Evolutionary conservation across 2,888 invertebrate species (phyloP).

Genomic region (Arctia plantaginis): DNA sequence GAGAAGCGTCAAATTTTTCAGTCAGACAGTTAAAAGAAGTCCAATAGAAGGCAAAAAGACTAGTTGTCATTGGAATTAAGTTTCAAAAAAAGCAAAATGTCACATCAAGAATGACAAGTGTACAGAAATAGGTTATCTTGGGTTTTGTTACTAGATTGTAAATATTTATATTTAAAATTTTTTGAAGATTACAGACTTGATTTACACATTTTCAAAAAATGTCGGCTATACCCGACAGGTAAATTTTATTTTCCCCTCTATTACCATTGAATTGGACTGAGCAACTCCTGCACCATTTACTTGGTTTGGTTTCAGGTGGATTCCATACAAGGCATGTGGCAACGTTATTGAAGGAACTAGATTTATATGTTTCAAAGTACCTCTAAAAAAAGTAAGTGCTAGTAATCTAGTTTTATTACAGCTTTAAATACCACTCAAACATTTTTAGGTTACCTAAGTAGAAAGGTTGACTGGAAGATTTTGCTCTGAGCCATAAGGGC

Average conservation of each 20-base stretch:
- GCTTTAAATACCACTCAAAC: not conserved
- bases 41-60: too few relatives aligned
- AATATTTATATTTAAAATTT: conserved; percentile 9
- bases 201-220: conserved; percentile 1
- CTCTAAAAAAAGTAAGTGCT: conserved; percentile 80
- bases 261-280: not conserved
- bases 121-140: conserved; percentile 15
- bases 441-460: not conserved
- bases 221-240: conserved; percentile 73
- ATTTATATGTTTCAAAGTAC: conserved; percentile 92
- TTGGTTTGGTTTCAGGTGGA: conserved; percentile 85
- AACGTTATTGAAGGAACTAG: conserved; percentile 89
- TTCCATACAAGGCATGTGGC: conserved; percentile 88
- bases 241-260: not conserved
- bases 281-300: not conserved
- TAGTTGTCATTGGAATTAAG: too few relatives aligned
- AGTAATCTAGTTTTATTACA: not conserved
- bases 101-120: not conserved
- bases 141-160: too few relatives aligned
- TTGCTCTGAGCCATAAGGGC: not conserved
- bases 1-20: too few relatives aligned
- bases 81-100: too few relatives aligned
- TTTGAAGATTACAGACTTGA: not conserved
- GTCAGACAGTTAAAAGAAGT: too few relatives aligned
- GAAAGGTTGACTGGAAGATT: too few relatives aligned